Percentiles rank a stretch among this genome's conserved stretches.
Conservation (phyloP, 2,113 vertebrate species). For the Xiphophorus couchianus region DNA sequence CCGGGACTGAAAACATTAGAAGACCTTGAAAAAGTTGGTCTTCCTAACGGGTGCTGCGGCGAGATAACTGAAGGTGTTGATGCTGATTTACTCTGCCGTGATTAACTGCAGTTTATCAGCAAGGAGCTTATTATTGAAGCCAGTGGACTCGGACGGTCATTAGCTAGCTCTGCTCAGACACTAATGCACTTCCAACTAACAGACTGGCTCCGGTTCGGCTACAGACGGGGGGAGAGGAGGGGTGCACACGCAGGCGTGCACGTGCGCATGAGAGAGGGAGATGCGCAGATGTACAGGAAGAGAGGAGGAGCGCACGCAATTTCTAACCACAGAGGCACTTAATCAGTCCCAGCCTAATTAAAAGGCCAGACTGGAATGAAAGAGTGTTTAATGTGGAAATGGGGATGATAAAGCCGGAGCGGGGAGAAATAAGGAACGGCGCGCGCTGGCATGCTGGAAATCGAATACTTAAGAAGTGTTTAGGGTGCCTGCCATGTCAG, state of each 20-base stretch:
- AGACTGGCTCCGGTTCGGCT: slow-evolving; percentile 33
- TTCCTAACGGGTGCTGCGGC: slow-evolving; percentile 42
- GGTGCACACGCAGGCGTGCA: neutral
- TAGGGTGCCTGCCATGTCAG: neutral
- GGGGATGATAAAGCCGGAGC: slow-evolving; percentile 56
- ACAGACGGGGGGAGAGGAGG: neutral
- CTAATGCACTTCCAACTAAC: slow-evolving; percentile 66
- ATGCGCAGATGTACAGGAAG: slow-evolving; percentile 17
- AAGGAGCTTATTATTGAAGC: slow-evolving; percentile 72
- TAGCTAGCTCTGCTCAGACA: slow-evolving; percentile 62
- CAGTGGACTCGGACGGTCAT: slow-evolving; percentile 67
- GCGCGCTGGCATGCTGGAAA: neutral
- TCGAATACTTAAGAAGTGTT: neutral
- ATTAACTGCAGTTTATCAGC: slow-evolving; percentile 76
- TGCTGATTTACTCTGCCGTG: slow-evolving; percentile 59
- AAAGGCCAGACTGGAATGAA: slow-evolving; percentile 70
- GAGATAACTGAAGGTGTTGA: slow-evolving; percentile 64
- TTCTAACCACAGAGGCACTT: slow-evolving; percentile 63
- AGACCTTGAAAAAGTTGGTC: slow-evolving; percentile 46
- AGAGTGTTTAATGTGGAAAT: slow-evolving; percentile 65
- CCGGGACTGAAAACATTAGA: slow-evolving; percentile 34
- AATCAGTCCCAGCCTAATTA: slow-evolving; percentile 80
- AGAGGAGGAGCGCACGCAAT: neutral
- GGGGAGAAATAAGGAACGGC: slow-evolving; percentile 30
- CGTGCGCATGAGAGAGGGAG: neutral